Evolutionary conservation across 2,888 invertebrate species (phyloP), one percentile per base, ranked within the genome.

Genomic region (Strigamia transsilvanica): DNA sequence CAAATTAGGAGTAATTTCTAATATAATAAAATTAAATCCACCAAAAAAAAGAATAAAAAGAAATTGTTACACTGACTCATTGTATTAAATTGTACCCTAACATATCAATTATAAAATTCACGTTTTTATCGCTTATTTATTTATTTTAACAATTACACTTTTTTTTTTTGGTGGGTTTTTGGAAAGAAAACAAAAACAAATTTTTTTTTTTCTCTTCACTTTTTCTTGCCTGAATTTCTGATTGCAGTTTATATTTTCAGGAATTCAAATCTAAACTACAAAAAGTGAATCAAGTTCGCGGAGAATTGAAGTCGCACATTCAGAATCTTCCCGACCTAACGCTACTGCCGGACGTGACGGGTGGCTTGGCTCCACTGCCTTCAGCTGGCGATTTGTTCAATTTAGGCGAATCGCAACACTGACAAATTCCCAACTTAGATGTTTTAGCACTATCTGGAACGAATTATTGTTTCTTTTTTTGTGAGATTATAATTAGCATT

Each of bases 321-420:
- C 94, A 95, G 84, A 97, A 95, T 88, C 90, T 98, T 84, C 98
- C 98, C 0, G 98, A 98, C 88, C 91, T 98, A 84, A 96, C 95
- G 0, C 93, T 95, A 84, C 89, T 98, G 82, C 98, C 98, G 0
- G 95, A 96, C 86, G 95, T 97, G 2, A 96, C 96, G 0, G 96
- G 96, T 23, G 96, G 96, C 10, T 89, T 98, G 56, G 95, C 96
- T 42, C 98, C 98, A 0, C 89, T 98, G 84, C 98, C 98, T 51
- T 97, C 97, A 4, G 97, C 97, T 51, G 97, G 97, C 1, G 97
- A 98, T 89, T 91, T 98, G 61, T 98, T 98, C 89, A 95, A 92
- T 89, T 88, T 94, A 21, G 82, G 82, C 42, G 80, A 82, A 66
- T 13, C 66, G 5, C 81, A 81, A 34, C 81, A 81, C 66, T 81